Base-by-base conservation (phyloP, 2,888 invertebrate species). In the Ormyrus nitidulus region DNA sequence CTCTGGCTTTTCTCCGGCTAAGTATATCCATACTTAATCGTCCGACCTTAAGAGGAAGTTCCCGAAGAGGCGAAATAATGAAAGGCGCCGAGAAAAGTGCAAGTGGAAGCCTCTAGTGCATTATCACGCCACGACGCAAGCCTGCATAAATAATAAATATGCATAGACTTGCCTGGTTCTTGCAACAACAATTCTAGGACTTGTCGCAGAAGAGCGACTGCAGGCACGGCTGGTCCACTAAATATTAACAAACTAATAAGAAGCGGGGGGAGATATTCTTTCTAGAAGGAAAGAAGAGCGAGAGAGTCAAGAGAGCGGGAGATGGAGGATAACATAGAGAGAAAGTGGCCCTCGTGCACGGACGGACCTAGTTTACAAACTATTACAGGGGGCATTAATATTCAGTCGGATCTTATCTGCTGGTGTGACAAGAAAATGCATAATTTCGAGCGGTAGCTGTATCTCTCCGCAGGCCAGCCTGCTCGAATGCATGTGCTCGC, bases 361-460 rank as follows among this genome's bases (percentile, higher is more conserved):
- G 66, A 66, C 84, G 86, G 86, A 88, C 88, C 88, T 85, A 88
- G 88, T 88, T 89, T 86, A 87, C 89, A 87, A 88, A 89, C 88
- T 88, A 87, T 88, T 88, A 89, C 88, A 86, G 84, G 83, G 83
- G 82, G 83, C 88, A 89, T 89, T 89, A 89, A 88, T 89, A 89
- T 89, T 89, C 89, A 89, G 88, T 85, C 86, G 87, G 87, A 87
- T 87, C 87, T 89, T 88, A 88, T 88, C 88, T 86, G 83, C 83
- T 86, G 85, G 85, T 85, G 86, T 86, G 89, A 89, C 89, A 89
- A 89, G 89, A 89, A 89, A 88, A 88, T 89, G 88, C 89, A 89
- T 89, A 89, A 89, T 89, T 89, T 85, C 87, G 83, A 19, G 48
- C 83, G 83, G 81, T 83, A 83, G 58, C 46, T 84, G 77, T 64